Evolutionary conservation across 2,888 invertebrate genomes (phyloP).

Genomic region (Xestobium rufovillosum): DNA sequence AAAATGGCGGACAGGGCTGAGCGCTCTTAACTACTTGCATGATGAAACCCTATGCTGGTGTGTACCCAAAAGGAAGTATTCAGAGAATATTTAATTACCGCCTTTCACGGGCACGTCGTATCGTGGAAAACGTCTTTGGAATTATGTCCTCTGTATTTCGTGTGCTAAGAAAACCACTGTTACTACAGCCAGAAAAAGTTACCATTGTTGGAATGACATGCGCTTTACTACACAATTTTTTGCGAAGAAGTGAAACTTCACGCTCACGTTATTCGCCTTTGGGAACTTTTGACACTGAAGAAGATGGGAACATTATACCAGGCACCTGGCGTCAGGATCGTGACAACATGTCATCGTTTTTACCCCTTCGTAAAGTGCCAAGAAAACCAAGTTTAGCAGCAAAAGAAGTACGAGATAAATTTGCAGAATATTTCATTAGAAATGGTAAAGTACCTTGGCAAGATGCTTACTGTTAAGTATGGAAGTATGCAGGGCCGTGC

Average conservation of each 20-base stretch:
- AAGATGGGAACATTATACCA: conserved; percentile 10
- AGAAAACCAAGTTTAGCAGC: conserved; percentile 12
- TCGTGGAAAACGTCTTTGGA: conserved; percentile 26
- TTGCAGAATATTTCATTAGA: conserved; percentile 1
- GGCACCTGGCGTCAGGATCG: conserved; percentile 13
- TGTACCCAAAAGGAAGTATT: conserved; percentile 10
- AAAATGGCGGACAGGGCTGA: too few species aligned
- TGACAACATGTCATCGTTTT: conserved; percentile 8
- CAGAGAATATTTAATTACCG: conserved; percentile 22
- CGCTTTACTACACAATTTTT: conserved; percentile 29
- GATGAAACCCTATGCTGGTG: conserved; percentile 23
- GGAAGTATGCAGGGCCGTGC: too few species aligned
- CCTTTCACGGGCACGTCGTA: conserved; percentile 17
- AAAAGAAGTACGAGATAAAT: background rate
- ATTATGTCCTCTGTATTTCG: conserved; percentile 25
- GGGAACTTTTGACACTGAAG: conserved; percentile 14
- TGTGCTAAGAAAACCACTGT: conserved; percentile 28
- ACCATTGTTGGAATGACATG: conserved; percentile 30
- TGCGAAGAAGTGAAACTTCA: conserved; percentile 25
- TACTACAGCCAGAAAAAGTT: conserved; percentile 26
- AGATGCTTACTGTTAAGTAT: background rate
- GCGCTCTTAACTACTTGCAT: conserved; percentile 15
- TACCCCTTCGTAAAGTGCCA: conserved; percentile 9
- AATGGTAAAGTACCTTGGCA: background rate
- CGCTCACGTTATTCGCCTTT: conserved; percentile 9